These are phyloP conservation scores for Ia io DNA, from an alignment of 2,113 vertebrate genomes.

Conservation along the genomic window DNA sequence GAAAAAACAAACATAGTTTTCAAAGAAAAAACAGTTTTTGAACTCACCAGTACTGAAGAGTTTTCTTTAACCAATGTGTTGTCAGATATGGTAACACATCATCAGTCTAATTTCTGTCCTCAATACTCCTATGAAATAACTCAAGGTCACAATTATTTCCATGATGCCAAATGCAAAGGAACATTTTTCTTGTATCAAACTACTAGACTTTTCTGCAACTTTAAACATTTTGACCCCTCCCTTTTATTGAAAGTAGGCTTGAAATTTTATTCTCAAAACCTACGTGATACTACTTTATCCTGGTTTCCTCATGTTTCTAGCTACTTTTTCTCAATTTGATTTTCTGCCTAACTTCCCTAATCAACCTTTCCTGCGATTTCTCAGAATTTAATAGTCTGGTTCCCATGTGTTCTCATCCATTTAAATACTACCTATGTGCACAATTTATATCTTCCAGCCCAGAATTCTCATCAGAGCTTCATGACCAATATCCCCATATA, in stretches of 20 bases:
- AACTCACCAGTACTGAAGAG: not conserved
- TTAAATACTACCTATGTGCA: not conserved
- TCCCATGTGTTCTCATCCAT: not conserved
- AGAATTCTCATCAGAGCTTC: not conserved
- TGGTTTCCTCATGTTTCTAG: not conserved
- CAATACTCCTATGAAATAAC: not conserved
- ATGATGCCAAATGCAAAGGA: not conserved
- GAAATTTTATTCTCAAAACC: not conserved
- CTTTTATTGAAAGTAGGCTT: not conserved
- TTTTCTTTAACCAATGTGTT: not conserved
- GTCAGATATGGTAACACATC: not conserved
- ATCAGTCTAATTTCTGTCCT: not conserved
- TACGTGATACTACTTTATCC: not conserved
- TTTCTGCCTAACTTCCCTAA: not conserved
- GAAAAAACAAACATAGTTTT: not conserved
- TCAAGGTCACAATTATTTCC: not conserved
- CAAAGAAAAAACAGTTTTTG: not conserved
- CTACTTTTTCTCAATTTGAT: not conserved
- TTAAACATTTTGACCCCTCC: not conserved
- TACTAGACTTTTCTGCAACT: not conserved
- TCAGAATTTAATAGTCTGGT: not conserved
- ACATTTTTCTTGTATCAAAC: not conserved
- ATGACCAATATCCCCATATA: not conserved
- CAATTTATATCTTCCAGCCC: not conserved
- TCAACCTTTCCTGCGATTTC: not conserved